A percentile compares a stretch with the other conserved stretches of the same genome.
Evolutionary conservation across 37 sponge, comb jelly and placozoan species (phyloP).

Genomic region (Halisarca cf. caerulea): DNA sequence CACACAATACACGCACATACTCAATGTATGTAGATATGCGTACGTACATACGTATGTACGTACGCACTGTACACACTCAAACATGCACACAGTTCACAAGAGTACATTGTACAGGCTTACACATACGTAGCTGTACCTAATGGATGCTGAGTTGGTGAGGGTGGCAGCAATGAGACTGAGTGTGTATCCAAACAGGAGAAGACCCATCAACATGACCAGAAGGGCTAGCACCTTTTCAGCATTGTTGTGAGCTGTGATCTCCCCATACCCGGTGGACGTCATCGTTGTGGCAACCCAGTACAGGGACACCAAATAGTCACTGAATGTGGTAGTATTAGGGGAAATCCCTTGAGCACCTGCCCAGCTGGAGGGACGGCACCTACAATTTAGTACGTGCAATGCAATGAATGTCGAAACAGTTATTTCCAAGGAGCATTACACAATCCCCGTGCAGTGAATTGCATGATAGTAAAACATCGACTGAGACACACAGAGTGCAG

Average conservation of each 20-base stretch:
- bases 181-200: slow-evolving; percentile 75
- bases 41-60: slow-evolving; percentile 4
- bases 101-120: neutral
- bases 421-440: too few relatives aligned
- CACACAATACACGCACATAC: neutral
- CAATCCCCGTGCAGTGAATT: neutral
- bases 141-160: slow-evolving; percentile 56
- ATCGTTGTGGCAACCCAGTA: slow-evolving; percentile 79
- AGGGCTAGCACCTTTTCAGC: slow-evolving; percentile 60
- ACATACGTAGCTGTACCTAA: slow-evolving; percentile 44
- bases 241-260: slow-evolving; percentile 61
- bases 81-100: neutral
- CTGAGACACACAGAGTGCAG: too few relatives aligned
- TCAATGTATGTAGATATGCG: neutral
- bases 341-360: slow-evolving; percentile 39
- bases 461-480: too few relatives aligned
- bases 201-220: slow-evolving; percentile 57
- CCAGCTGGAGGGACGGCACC: slow-evolving; percentile 62
- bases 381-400: slow-evolving; percentile 1
- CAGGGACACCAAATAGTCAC: slow-evolving; percentile 73
- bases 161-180: slow-evolving; percentile 72
- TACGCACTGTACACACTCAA: neutral
- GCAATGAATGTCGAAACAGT: neutral
- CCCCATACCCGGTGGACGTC: slow-evolving; percentile 87
- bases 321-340: slow-evolving; percentile 37